Base-by-base conservation (phyloP, 2,797 vertebrate species). In the Myotis vivesi region DNA sequence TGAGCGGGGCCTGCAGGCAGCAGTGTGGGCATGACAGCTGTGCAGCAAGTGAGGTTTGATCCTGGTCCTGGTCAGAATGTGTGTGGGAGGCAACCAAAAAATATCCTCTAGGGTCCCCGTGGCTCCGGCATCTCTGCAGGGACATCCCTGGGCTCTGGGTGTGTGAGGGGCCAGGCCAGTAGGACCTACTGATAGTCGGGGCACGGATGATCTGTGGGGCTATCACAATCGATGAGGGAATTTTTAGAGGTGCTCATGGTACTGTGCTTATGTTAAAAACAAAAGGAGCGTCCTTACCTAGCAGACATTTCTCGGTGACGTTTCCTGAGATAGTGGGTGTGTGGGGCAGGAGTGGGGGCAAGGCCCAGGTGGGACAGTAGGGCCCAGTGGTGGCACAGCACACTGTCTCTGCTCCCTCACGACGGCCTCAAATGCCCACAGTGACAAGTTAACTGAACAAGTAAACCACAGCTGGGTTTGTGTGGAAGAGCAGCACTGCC, bases 191-290 rank as follows among this genome's bases (percentile, higher is more conserved):
- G 25, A 3, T 3, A 33, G 13, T 30, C 0, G 0, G 57, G 17
- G 36, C 1, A 0, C 3, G 1, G 44, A 3, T 1, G 57, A 46
- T 36, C 53, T 25, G 2, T 0, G 8, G n/a, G n/a, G 30, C 53
- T 53, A 6, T 71, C 28, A 41, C 30, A 23, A 6, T 1, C 16
- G 2, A 5, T 66, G 41, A 53, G 49, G 62, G 55, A 55, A 1
- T 23, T 15, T 46, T 38, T 28, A 17, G 77, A 49, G 49, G n/a
- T 28, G 20, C 28, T 41, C 3, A 0, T 30, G 23, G 15, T 28
- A 11, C 41, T 11, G 0, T 23, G 33, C 16, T n/a, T 23, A 30
- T 25, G 1, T n/a, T 69, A 25, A 33, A 46, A 53, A 73, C 62
- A 55, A 62, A 44, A 57, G 22, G 13, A 25, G 36, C 30, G 9